phyloP scores from a whole-genome alignment of 64 coral and sea anemone species.

The Pocillopora damicornis region DNA sequence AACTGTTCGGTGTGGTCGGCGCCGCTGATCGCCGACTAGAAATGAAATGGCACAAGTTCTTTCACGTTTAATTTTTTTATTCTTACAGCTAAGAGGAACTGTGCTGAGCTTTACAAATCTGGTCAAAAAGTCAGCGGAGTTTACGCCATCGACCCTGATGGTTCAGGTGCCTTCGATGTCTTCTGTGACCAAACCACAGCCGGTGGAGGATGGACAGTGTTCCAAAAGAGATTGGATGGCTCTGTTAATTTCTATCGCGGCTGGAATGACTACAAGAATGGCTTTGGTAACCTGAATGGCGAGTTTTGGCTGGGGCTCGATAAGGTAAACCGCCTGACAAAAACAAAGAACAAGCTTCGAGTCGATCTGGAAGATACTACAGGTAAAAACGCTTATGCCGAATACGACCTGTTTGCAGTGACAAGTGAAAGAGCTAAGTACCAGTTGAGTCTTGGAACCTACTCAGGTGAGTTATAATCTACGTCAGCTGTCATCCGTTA shows the following conservation, averaged over 20 bases:
- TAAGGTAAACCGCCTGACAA: conserved; percentile 52
- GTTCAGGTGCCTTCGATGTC: conserved; percentile 42
- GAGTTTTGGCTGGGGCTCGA: conserved; percentile 58
- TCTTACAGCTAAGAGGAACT: neutral
- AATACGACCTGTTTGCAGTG: conserved; percentile 36
- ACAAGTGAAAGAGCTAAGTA: conserved; percentile 41
- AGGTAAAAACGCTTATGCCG: conserved; percentile 34
- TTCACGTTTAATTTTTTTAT: neutral
- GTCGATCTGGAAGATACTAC: conserved; percentile 35
- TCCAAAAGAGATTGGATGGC: conserved; percentile 51
- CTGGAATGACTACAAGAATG: conserved; percentile 43
- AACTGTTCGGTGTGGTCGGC: no score
- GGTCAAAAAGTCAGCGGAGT: conserved; percentile 10
- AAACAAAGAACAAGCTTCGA: conserved; percentile 1
- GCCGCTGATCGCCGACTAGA: no score
- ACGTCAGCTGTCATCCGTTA: neutral
- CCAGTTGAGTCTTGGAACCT: conserved; percentile 29
- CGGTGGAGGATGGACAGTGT: conserved; percentile 65
- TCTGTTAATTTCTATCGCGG: conserved; percentile 44
- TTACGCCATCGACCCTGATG: conserved; percentile 47
- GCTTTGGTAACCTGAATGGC: conserved; percentile 54
- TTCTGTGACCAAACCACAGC: conserved; percentile 60
- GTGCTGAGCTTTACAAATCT: conserved; percentile 42
- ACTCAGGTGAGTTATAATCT: conserved; percentile 17
- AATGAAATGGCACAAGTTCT: neutral